A percentile compares a stretch with the other conserved stretches of the same genome.
These are phyloP conservation scores for Anastrepha obliqua DNA, from an alignment of 1,140 invertebrate genomes.

Conservation along the genomic window DNA sequence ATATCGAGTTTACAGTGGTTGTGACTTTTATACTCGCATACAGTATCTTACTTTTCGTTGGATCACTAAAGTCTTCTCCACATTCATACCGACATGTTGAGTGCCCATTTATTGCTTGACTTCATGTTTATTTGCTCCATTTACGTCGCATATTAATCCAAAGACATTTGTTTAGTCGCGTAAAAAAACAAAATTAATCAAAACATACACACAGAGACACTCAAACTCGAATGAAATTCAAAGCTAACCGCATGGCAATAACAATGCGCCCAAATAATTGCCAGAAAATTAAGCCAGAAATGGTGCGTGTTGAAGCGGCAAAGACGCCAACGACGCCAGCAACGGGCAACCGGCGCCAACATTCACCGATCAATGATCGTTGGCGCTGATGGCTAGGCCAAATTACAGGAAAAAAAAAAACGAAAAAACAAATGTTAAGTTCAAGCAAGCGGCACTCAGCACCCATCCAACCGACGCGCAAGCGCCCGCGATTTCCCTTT, in stretches of 20 bases:
- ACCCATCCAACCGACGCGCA: background rate
- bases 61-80: background rate
- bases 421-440: constrained; percentile 5
- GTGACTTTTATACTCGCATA: background rate
- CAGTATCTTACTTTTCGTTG: background rate
- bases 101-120: constrained; percentile 30
- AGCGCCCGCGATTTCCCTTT: constrained; percentile 57
- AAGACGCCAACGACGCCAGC: background rate
- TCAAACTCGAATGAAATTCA: background rate
- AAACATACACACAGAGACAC: background rate
- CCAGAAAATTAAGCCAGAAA: constrained; percentile 49
- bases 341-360: constrained; percentile 50
- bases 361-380: constrained; percentile 50
- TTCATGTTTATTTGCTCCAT: constrained; percentile 56
- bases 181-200: constrained; percentile 32
- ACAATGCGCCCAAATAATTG: constrained; percentile 25
- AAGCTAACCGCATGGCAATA: background rate
- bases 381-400: background rate
- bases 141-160: constrained; percentile 54
- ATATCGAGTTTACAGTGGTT: background rate
- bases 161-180: constrained; percentile 54
- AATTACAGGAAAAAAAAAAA: too few relatives aligned
- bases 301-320: constrained; percentile 54
- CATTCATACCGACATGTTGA: background rate
- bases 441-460: background rate